Evolutionary conservation across 2,113 vertebrate genomes (phyloP).

Genomic region (Dolichotis patagonum): DNA sequence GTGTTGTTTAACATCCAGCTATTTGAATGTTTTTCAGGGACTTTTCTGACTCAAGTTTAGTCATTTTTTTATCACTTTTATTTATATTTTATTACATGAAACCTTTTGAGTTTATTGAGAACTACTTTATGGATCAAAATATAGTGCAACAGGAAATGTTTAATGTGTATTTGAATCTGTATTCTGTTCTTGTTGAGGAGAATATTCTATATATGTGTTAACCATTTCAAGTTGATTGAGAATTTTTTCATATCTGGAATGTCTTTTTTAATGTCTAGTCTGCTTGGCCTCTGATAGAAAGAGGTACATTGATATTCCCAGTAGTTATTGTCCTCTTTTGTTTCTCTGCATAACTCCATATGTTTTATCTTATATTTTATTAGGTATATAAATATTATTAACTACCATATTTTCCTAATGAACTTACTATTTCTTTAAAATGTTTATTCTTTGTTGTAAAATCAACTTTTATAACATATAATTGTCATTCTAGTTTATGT

Average conservation of each 20-base stretch:
- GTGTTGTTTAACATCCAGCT: background rate
- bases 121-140: background rate
- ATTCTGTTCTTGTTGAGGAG: background rate
- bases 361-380: background rate
- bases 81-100: background rate
- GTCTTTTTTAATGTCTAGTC: background rate
- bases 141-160: background rate
- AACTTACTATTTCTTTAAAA: background rate
- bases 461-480: background rate
- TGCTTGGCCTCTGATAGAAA: background rate
- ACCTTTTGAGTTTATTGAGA: background rate
- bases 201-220: background rate
- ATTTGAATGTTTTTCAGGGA: background rate
- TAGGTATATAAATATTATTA: background rate
- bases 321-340: background rate
- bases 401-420: background rate
- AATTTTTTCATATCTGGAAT: background rate
- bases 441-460: background rate
- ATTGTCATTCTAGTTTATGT: background rate
- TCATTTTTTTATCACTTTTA: too few relatives aligned
- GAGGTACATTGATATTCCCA: background rate
- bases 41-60: background rate
- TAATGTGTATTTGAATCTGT: background rate
- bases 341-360: background rate
- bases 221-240: background rate